Base-by-base conservation (phyloP, 2,797 vertebrate genomes). In the Acanthurus tractus region DNA sequence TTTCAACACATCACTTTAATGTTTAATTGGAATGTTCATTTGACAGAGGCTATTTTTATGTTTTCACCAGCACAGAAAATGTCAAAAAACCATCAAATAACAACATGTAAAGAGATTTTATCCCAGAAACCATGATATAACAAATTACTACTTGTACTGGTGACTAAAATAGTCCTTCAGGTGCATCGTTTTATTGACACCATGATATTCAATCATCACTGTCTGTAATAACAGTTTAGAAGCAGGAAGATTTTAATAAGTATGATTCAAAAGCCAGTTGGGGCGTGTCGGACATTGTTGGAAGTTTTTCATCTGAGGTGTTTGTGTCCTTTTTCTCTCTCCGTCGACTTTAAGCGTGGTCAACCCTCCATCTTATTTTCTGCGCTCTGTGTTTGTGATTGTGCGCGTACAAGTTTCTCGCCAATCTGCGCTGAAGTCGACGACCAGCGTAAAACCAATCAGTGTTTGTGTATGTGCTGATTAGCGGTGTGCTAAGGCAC, bases 401-500 rank as follows among this genome's bases (percentile, higher is more conserved):
- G 44, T 50, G 42, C 66, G 54, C 17, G 12, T 55, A 54, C 57
- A 61, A 20, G 55, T 68, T 52, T 64, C 44, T 18, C 63, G 58
- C 18, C 54, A 70, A 70, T 78, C 77, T 54, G 50, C 34, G 45
- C 50, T 68, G 54, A 79, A 76, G 53, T 73, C 79, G 82, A 83
- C 85, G 84, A 82, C 67, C 63, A 65, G 72, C 34, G 54, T 76
- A 61, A 79, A 89, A 82, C 38, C 77, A 79, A 76, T 82, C 74
- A 75, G 36, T 66, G 68, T 34, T 34, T 76, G 68, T 69, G 59
- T 75, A 8, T 69, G 58, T 42, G 67, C 84, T 90, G 89, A 91
- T 90, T 89, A 89, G 79, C 52, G 15, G 61, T 7, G 66, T 81
- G 85, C 84, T 62, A 85, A 87, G 86, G 87, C 81, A 75, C 65